Conservation (phyloP, 2,797 vertebrate genomes). For the Girardinus metallicus region DNA sequence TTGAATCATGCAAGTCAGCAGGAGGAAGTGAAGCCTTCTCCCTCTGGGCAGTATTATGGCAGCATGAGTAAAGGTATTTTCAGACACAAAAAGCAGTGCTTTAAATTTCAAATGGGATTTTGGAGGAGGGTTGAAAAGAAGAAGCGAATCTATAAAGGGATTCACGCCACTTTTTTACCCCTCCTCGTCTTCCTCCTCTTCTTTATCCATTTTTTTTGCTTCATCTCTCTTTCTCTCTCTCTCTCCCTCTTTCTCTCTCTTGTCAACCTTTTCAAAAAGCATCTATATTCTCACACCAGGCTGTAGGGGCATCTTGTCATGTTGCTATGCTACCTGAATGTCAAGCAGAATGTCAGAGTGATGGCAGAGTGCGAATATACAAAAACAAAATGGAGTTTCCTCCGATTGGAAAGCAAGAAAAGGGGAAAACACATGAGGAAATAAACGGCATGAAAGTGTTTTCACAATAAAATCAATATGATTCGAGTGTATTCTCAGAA, state of each 20-base stretch:
- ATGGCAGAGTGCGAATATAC: slow-evolving; percentile 66
- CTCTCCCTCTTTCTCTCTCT: slow-evolving; percentile 65
- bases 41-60: slow-evolving; percentile 69
- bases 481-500: neutral
- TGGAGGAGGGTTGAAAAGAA: slow-evolving; percentile 66
- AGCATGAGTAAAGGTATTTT: slow-evolving; percentile 75
- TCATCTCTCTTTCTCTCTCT: slow-evolving; percentile 43
- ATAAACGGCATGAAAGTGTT: neutral
- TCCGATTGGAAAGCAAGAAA: slow-evolving; percentile 27
- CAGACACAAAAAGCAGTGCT: slow-evolving; percentile 68
- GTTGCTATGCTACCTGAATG: slow-evolving; percentile 85
- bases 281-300: slow-evolving; percentile 77
- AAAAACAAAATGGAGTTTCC: slow-evolving; percentile 55
- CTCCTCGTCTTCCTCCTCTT: slow-evolving; percentile 20
- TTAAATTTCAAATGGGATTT: slow-evolving; percentile 81
- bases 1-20: slow-evolving; percentile 63
- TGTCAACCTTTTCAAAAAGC: slow-evolving; percentile 84
- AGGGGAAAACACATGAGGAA: neutral
- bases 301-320: slow-evolving; percentile 82
- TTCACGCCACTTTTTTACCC: slow-evolving; percentile 42
- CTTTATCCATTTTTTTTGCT: slow-evolving; percentile 19
- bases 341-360: slow-evolving; percentile 80
- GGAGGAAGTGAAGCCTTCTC: slow-evolving; percentile 38
- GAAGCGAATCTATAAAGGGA: slow-evolving; percentile 60
- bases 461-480: neutral